phyloP scores from a whole-genome alignment of 2,888 invertebrate species.

The Dyspetes luteomarginatus region DNA sequence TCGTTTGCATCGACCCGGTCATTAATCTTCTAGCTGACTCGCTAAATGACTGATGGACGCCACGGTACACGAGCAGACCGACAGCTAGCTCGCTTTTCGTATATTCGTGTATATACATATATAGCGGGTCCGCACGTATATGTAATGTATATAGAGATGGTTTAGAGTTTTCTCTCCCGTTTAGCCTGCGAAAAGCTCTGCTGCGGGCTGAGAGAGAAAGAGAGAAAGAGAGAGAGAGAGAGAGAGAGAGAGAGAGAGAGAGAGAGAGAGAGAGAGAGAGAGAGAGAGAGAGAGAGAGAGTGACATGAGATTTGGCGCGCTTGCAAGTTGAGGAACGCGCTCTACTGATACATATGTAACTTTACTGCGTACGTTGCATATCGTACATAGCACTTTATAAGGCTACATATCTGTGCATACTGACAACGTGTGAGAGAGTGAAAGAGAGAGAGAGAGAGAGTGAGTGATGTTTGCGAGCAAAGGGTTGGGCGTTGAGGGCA shows the following conservation, averaged over 20 bases:
- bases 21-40: conserved; percentile 74
- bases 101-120: conserved; percentile 6
- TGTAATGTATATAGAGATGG: conserved; percentile 21
- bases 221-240: conserved; percentile 41
- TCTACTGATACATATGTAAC: conserved; percentile 33
- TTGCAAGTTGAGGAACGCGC: conserved; percentile 44
- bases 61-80: conserved; percentile 49
- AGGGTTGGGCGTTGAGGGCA: conserved; percentile 13
- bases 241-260: conserved; percentile 32
- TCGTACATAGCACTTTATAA: conserved; percentile 31
- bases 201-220: too few relatives aligned
- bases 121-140: not conserved
- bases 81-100: conserved; percentile 43
- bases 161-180: conserved; percentile 20
- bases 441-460: conserved; percentile 9
- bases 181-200: conserved; percentile 18
- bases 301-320: too few relatives aligned
- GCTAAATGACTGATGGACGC: conserved; percentile 74
- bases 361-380: conserved; percentile 21
- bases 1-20: conserved; percentile 73
- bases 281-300: conserved; percentile 32
- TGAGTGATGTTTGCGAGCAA: conserved; percentile 9
- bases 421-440: not conserved
- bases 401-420: conserved; percentile 39
- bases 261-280: conserved; percentile 38